These are phyloP conservation scores for Eucera pruinosa DNA, from an alignment of 2,888 invertebrate species.

Conservation along the genomic window DNA sequence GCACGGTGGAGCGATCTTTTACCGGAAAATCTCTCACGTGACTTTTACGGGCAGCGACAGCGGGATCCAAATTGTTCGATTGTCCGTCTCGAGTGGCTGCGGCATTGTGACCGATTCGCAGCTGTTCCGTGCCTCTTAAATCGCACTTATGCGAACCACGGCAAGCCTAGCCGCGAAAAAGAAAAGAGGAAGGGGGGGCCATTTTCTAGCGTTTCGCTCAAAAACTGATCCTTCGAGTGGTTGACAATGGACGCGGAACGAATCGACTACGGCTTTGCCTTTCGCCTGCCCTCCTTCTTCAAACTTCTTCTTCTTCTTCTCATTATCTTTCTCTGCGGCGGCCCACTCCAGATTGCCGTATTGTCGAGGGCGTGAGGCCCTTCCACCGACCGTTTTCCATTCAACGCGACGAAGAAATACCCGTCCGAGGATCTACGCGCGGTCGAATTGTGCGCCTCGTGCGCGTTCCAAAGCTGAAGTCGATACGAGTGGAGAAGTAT, in stretches of 20 bases:
- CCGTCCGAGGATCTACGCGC: constrained; percentile 17
- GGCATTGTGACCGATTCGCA: constrained; percentile 72
- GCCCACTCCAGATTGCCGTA: constrained; percentile 60
- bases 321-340: neutral
- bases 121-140: constrained; percentile 79
- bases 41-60: constrained; percentile 64
- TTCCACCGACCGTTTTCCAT: constrained; percentile 72
- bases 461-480: neutral
- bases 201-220: constrained; percentile 74
- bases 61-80: constrained; percentile 80
- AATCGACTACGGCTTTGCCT: constrained; percentile 65
- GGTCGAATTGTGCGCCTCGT: constrained; percentile 13
- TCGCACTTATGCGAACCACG: constrained; percentile 79
- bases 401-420: constrained; percentile 59
- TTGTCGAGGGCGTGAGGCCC: constrained; percentile 73
- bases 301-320: constrained; percentile 16
- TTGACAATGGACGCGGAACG: constrained; percentile 71
- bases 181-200: constrained; percentile 22
- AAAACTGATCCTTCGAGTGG: constrained; percentile 73
- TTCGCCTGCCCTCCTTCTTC: constrained; percentile 38
- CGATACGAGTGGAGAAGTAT: neutral
- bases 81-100: constrained; percentile 78
- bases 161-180: constrained; percentile 57
- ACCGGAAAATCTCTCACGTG: constrained; percentile 54
- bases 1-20: neutral